Conservation (phyloP, 2,797 vertebrate species). For the Pseudomugil gertrudae region DNA sequence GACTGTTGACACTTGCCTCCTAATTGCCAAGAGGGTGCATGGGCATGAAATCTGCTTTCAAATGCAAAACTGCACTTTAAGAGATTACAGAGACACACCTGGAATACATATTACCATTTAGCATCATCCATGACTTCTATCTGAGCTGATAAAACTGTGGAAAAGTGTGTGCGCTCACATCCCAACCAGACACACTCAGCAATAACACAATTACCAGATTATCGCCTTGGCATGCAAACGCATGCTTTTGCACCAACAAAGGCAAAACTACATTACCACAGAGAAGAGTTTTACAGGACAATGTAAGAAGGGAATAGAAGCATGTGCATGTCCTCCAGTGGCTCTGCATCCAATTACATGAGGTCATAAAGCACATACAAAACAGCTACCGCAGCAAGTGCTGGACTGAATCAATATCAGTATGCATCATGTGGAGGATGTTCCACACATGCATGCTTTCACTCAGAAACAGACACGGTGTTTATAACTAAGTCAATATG, state of each 20-base stretch:
- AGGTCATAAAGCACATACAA: conserved; percentile 61
- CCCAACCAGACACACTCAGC: conserved; percentile 13
- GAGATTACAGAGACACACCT: conserved; percentile 74
- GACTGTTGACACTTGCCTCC: conserved; percentile 67
- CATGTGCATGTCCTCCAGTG: conserved; percentile 37
- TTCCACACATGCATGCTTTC: conserved; percentile 14
- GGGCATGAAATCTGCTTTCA: conserved; percentile 69
- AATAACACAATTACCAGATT: conserved; percentile 14
- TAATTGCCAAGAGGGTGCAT: conserved; percentile 65
- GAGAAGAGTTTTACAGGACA: conserved; percentile 35
- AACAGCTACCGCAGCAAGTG: conserved; percentile 51
- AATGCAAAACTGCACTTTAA: conserved; percentile 78
- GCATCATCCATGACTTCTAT: conserved; percentile 49
- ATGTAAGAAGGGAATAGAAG: conserved; percentile 41
- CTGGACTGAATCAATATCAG: conserved; percentile 64
- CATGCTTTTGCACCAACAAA: conserved; percentile 20
- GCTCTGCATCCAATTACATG: conserved; percentile 55
- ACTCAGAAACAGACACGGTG: conserved; percentile 26
- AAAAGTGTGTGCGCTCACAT: background rate
- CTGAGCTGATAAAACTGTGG: background rate
- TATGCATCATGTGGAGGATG: conserved; percentile 28
- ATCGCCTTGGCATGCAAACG: conserved; percentile 33
- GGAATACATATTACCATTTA: conserved; percentile 70
- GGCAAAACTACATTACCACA: conserved; percentile 18
- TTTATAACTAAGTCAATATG: conserved; percentile 71